Evolutionary conservation across 1,140 invertebrate species (phyloP), one percentile per base, ranked within the genome.

Genomic region (Dendroctonus valens): DNA sequence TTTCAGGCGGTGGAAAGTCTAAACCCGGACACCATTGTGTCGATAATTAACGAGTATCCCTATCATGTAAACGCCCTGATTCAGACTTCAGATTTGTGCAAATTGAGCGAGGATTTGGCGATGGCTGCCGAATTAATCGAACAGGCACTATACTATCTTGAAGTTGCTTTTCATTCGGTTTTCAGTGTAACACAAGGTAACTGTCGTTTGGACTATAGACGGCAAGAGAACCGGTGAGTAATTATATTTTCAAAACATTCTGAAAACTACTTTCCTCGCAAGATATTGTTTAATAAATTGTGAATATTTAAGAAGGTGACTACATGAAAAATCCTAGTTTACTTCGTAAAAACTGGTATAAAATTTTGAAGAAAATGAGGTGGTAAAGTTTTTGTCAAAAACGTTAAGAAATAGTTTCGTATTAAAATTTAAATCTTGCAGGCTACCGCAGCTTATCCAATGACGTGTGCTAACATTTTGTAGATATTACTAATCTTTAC

Each of bases 11-110:
- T 94, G 12, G 89, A 93, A 76, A 89, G 87, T 70, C 82, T 90
- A 15, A 88, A 94, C 79, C 89, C 91, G 3, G 89, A 94, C 70
- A 90, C 89, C 76, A 87, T 94, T 70, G 83, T 91, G 58, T 89
- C 91, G 77, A 84, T 95, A 49, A 81, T 92, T n/a, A 88, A 91
- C 72, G 77, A 83, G 15, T 84, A 91, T 78, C 88, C 89, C 0
- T 93, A 91, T 76, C 91, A 95, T 71, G 86, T 95, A 12, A 93
- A 97, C 76, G 81, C 88, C 0, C 80, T 96, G n/a, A 84, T 95
- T 37, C 93, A 96, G 78, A 80, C 96, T 51, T 89, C 91, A 68
- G 92, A 94, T 74, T 82, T 94, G 11, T 92, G 88, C 74, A 85
- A 86, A 70, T 83, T 93, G 72, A 89, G 84, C 66, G 92, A 95